Evolutionary conservation across 1,140 invertebrate species (phyloP).

Genomic region (Pinna nobilis): DNA sequence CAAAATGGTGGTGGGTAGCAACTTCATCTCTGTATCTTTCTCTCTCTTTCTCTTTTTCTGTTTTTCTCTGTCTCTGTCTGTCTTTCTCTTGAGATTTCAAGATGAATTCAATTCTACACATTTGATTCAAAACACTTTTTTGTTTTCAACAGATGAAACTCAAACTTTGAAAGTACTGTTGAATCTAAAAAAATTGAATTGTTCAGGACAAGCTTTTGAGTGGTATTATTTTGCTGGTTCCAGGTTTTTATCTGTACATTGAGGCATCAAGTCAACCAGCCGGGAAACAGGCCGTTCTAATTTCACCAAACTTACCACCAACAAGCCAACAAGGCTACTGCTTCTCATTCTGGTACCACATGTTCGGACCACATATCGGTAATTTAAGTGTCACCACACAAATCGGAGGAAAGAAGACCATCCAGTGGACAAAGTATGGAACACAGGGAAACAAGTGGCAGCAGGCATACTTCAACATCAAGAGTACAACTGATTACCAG

Average conservation of each 20-base stretch:
- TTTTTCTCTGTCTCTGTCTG: neutral
- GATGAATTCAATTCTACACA: too few relatives aligned
- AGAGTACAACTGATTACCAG: conserved; percentile 60
- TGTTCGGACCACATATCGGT: conserved; percentile 80
- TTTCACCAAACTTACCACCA: conserved; percentile 48
- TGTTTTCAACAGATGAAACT: too few relatives aligned
- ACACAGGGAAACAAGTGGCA: conserved; percentile 69
- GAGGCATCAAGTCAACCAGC: conserved; percentile 48
- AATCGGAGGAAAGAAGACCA: conserved; percentile 25
- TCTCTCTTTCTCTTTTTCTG: neutral
- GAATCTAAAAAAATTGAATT: neutral
- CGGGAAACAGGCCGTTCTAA: conserved; percentile 55
- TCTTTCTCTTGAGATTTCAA: too few relatives aligned
- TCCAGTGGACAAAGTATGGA: conserved; percentile 60
- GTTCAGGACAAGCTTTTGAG: neutral
- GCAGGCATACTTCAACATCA: conserved; percentile 56
- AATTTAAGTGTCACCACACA: conserved; percentile 60
- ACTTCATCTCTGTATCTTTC: neutral
- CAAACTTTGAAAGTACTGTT: too few relatives aligned
- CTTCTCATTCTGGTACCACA: conserved; percentile 83
- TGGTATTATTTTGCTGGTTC: neutral
- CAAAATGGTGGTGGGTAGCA: conserved; percentile 16
- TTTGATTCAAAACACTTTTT: too few relatives aligned
- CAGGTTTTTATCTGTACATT: conserved; percentile 62
- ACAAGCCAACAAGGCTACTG: conserved; percentile 48